Percentiles rank a stretch among this genome's conserved stretches.
Evolutionary conservation across 2,797 vertebrate species (phyloP).

Genomic region (Coranthus polyacanthus): DNA sequence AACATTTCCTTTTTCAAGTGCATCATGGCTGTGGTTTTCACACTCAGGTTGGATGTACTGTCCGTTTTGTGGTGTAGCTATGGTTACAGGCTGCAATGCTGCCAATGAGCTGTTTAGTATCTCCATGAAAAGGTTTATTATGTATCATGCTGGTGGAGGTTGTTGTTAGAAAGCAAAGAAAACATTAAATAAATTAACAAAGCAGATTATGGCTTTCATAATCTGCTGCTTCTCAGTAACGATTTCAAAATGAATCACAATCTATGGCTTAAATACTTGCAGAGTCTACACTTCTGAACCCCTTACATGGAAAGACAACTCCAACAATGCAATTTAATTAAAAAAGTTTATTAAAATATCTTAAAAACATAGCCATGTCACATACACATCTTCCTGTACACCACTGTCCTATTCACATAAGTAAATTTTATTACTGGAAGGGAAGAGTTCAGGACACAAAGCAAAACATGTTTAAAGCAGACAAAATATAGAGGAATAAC

Average conservation of each 20-base stretch:
- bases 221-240: too few relatives aligned
- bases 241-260: too few relatives aligned
- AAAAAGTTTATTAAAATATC: slow-evolving; percentile 85
- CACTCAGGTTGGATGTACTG: too few relatives aligned
- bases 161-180: background rate
- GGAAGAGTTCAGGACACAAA: slow-evolving; percentile 43
- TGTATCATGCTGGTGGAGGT: background rate
- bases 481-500: slow-evolving; percentile 61
- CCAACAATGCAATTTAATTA: slow-evolving; percentile 49
- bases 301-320: background rate
- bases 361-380: slow-evolving; percentile 73
- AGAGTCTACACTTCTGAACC: background rate
- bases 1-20: too few relatives aligned
- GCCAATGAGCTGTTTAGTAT: too few relatives aligned
- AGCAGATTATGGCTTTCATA: too few relatives aligned
- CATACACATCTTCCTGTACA: slow-evolving; percentile 81
- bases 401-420: slow-evolving; percentile 81
- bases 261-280: too few relatives aligned
- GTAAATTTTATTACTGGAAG: slow-evolving; percentile 56
- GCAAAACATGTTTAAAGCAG: too few relatives aligned
- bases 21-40: too few relatives aligned
- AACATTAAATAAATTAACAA: background rate
- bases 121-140: too few relatives aligned
- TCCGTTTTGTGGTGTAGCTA: too few relatives aligned
- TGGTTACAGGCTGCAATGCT: too few relatives aligned